Evolutionary conservation across 2,888 invertebrate genomes (phyloP), one percentile per base, ranked within the genome.

Genomic region (Vesta saturnalis): DNA sequence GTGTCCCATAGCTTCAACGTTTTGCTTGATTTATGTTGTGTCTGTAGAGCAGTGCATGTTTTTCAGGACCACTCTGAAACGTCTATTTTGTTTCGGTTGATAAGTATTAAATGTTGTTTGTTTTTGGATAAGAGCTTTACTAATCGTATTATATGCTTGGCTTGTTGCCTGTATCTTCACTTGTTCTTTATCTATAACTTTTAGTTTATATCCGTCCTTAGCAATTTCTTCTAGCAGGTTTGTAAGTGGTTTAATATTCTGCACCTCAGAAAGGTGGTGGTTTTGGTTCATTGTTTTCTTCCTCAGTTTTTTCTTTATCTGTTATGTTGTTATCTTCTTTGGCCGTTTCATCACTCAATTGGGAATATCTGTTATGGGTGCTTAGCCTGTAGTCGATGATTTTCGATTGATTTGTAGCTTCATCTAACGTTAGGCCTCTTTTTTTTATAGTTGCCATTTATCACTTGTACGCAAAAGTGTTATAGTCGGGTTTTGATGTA

Each of bases 11-110:
- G 23, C 19, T 22, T 54, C 22, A 39, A 62, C 18, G 6, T 47
- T 30, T 47, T 47, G 47, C 21, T 56, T 63, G n/a, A 57, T 56
- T 47, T 63, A 5, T 30, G 30, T 30, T 30, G 30, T 30, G 30
- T 30, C 10, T 30, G 30, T 30, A 30, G 30, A 30, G 10, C 10
- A 30, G 30, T 30, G 30, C 10, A 30, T 4, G 10, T 30, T 30
- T 30, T 30, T 30, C 4, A 30, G 30, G 10, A 6, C 30, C 30
- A 30, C 30, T 6, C 30, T 30, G 10, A 30, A 30, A 6, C 10
- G 10, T 30, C 30, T 30, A 6, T 30, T 10, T 30, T 30, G 30
- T 30, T 30, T 30, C 30, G 6, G 30, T 30, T 30, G 4, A 10
- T 30, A 30, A 10, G 30, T 30, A 10, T 30, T 5, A 6, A 30